These are phyloP conservation scores for mouse (Mus musculus) DNA, from an alignment of 2,113 vertebrate genomes.

Conservation along the genomic window DNA sequence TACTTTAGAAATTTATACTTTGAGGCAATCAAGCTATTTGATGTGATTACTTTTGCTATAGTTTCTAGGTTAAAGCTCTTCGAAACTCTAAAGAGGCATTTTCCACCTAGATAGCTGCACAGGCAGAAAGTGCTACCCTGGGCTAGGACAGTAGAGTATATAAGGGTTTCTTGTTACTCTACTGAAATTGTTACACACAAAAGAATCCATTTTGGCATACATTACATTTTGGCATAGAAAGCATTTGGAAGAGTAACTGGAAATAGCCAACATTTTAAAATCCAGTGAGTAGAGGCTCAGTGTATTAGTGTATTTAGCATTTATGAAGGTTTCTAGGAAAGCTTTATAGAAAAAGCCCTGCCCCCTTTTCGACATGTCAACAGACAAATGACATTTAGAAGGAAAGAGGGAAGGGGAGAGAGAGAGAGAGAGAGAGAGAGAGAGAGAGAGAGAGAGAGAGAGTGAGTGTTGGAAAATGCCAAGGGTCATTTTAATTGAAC, in stretches of 20 bases:
- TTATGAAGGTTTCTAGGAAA: slow-evolving; percentile 46
- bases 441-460: no score
- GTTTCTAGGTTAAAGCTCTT: slow-evolving; percentile 23
- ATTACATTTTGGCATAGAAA: slow-evolving; percentile 14
- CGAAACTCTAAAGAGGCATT: slow-evolving; percentile 30
- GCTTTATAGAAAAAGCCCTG: slow-evolving; percentile 19
- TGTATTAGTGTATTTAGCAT: slow-evolving; percentile 23
- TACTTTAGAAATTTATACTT: slow-evolving; percentile 22
- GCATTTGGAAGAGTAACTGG: neutral
- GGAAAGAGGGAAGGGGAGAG: neutral
- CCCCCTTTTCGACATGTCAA: slow-evolving; percentile 24
- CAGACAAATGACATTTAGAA: slow-evolving; percentile 35
- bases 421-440: neutral
- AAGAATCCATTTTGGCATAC: neutral
- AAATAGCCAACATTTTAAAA: slow-evolving; percentile 24
- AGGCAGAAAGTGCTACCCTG: neutral
- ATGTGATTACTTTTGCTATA: slow-evolving; percentile 34
- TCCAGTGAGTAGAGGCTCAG: neutral
- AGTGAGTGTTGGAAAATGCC: neutral
- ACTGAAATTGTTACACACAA: neutral
- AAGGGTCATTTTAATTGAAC: slow-evolving; percentile 8
- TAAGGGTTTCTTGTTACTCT: neutral
- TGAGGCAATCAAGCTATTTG: slow-evolving; percentile 59
- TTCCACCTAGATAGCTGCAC: neutral
- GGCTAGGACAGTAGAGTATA: no score